Evolutionary conservation across 2,797 vertebrate species (phyloP).

Genomic region (Channallabes apus): DNA sequence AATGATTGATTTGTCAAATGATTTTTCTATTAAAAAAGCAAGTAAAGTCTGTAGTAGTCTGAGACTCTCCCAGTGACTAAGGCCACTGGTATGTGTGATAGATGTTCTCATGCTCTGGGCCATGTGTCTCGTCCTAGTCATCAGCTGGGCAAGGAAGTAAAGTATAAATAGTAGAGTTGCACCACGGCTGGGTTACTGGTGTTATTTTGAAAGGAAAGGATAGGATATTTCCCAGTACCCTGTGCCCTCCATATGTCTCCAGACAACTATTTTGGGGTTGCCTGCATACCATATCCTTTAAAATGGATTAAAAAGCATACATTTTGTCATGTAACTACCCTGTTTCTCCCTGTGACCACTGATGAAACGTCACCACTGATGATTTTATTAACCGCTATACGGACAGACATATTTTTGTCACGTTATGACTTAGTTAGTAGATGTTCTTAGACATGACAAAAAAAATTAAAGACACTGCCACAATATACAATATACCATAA

Average conservation of each 20-base stretch:
- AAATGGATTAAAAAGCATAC: background rate
- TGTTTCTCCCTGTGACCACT: background rate
- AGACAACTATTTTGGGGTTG: conserved; percentile 16
- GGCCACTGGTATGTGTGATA: conserved; percentile 5
- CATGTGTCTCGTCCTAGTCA: conserved; percentile 55
- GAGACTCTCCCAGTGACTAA: background rate
- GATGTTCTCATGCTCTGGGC: conserved; percentile 45
- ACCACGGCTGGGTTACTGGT: conserved; percentile 46
- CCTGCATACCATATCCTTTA: background rate
- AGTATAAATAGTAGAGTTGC: conserved; percentile 75
- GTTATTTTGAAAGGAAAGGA: conserved; percentile 57
- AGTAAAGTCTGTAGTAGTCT: background rate
- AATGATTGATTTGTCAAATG: background rate
- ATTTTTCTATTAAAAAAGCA: background rate
- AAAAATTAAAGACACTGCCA: background rate
- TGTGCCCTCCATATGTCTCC: conserved; percentile 25
- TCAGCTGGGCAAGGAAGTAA: conserved; percentile 69
- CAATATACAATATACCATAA: background rate
- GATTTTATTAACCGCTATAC: too few relatives aligned
- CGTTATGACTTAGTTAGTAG: background rate
- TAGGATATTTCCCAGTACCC: conserved; percentile 64
- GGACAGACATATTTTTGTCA: background rate
- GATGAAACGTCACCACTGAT: background rate
- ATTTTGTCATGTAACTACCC: background rate
- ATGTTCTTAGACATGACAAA: background rate